Evolutionary conservation across 2,888 invertebrate species (phyloP).

Genomic region (Synanthedon formicaeformis): DNA sequence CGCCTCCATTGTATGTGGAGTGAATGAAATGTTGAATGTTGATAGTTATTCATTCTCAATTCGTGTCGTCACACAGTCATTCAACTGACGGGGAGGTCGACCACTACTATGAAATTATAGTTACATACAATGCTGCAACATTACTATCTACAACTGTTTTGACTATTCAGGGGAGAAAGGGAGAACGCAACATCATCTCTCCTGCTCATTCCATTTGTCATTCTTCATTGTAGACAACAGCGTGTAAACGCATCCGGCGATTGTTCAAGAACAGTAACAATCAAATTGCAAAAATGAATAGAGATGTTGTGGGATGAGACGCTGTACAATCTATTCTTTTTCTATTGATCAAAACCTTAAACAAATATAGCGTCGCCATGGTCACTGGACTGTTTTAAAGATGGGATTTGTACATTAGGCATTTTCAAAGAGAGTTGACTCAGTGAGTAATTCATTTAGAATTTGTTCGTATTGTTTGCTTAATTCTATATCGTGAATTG

Average conservation of each 20-base stretch:
- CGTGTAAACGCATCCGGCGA: conserved; percentile 25
- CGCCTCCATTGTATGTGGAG: conserved; percentile 2
- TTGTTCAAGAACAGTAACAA: conserved; percentile 2
- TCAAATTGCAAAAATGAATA: no score
- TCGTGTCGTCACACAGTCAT: conserved; percentile 22
- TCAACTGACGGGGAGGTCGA: conserved; percentile 26
- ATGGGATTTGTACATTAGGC: no score
- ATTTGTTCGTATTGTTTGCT: no score
- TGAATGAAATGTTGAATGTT: conserved; percentile 18
- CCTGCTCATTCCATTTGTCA: conserved; percentile 15
- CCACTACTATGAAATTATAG: conserved; percentile 28
- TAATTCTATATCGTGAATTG: no score
- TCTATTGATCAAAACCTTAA: no score
- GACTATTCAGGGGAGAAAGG: conserved; percentile 8
- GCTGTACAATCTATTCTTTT: no score
- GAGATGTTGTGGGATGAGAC: no score
- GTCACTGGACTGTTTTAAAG: no score
- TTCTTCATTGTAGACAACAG: conserved; percentile 22
- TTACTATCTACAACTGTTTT: conserved; percentile 4
- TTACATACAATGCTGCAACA: conserved; percentile 25
- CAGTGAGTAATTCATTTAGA: no score
- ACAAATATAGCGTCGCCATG: no score
- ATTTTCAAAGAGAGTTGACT: no score
- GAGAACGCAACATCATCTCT: conserved; percentile 7
- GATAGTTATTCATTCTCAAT: conserved; percentile 18